Evolutionary conservation across 2,888 invertebrate species (phyloP), one percentile per base, ranked within the genome.

Genomic region (Pseudococcus jackbeardsleyi): DNA sequence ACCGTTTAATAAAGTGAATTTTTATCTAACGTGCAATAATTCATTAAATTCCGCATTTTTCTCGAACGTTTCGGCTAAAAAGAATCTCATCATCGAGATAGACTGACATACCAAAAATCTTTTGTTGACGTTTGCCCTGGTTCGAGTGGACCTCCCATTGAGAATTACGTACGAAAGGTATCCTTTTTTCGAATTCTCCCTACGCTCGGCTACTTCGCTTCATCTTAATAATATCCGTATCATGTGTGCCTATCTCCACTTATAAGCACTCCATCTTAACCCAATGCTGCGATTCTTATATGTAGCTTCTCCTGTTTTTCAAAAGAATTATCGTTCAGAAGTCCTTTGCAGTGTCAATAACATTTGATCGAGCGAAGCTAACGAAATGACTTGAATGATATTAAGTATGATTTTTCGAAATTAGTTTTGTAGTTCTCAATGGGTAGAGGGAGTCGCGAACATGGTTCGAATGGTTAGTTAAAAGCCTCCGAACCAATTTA

Each of bases 121-220:
- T 72, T 86, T 86, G 86, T 86, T 86, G 86, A 86, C 68, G 46
- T 46, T 72, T 33, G 48, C 46, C 42, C 19, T 7, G 19, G 17
- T 39, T 15, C 5, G 64, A 64, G 19, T 46, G 46, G 86, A 86
- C 86, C 86, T 86, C 86, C 86, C 86, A 86, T 77, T 9, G 86
- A 46, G 86, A 48, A 48, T 39, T 64, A 12, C 46, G 59, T 39
- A 42, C 11, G 22, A 79, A 82, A 82, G 42, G 46, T 82, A 82
- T 42, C 46, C 46, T 82, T 82, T 82, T 82, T 33, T 46, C 46
- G 8, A 19, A 3, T 46, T 42, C 19, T 46, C 11, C 46, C 17
- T 9, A 22, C 11, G 22, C 3, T 64, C 9, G 64, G 22, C 64
- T 64, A 64, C 64, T 64, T 64, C 11, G 22, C 19, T 22, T 64